Conservation (phyloP, 2,113 vertebrate genomes). For the Poicephalus gulielmi region DNA sequence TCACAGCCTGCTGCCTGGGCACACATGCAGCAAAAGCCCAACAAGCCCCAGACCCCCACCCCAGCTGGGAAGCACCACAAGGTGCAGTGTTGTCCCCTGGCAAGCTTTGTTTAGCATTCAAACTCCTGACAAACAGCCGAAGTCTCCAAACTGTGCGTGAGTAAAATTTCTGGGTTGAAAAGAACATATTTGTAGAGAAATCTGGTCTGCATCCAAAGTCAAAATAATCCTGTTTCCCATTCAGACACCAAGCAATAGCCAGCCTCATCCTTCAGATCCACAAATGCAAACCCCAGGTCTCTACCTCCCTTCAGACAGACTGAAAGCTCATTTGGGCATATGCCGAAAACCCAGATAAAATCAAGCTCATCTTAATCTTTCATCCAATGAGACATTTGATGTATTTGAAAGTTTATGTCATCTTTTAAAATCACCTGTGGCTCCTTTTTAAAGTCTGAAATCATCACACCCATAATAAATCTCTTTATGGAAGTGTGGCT, state of each 20-base stretch:
- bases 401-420: neutral
- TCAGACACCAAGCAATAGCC: neutral
- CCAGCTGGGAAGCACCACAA: neutral
- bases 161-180: neutral
- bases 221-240: neutral
- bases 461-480: neutral
- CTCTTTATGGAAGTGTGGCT: neutral
- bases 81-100: neutral
- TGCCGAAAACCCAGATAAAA: neutral
- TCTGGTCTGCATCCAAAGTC: neutral
- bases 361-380: neutral
- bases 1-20: neutral
- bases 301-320: neutral
- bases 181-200: neutral
- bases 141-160: neutral
- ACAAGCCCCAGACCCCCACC: neutral
- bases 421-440: neutral
- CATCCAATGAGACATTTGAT: neutral
- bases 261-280: neutral
- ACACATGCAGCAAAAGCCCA: fast-evolving
- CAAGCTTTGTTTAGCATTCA: neutral
- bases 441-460: slow-evolving; percentile 1
- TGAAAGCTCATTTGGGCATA: neutral
- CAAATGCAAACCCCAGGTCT: neutral
- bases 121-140: neutral